These are phyloP conservation scores for Coreius guichenoti DNA, from an alignment of 2,797 vertebrate species.

Conservation along the genomic window DNA sequence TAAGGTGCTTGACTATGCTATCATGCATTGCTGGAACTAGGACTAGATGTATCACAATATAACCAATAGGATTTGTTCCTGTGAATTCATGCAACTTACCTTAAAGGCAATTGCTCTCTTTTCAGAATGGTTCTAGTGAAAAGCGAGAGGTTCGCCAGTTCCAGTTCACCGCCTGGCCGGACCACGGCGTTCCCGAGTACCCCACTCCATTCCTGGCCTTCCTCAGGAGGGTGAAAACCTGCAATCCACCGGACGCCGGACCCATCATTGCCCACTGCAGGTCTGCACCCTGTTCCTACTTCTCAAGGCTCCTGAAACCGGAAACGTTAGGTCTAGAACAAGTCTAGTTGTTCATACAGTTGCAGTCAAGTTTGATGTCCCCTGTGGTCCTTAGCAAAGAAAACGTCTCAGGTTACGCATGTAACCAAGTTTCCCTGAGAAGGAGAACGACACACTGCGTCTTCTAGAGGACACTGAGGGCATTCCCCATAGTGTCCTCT, in stretches of 20 bases:
- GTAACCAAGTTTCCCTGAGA: neutral
- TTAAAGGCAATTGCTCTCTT: slow-evolving; percentile 21
- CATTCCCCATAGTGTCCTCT: no score
- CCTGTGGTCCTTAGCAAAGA: neutral
- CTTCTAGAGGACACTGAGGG: neutral
- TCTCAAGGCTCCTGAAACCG: neutral
- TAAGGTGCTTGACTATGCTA: neutral
- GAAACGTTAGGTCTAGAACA: neutral
- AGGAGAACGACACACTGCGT: neutral
- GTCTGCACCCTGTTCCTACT: slow-evolving; percentile 68
- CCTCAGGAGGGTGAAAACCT: slow-evolving; percentile 94
- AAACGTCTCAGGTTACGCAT: neutral
- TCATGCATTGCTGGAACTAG: neutral
- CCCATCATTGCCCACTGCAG: slow-evolving; percentile 98
- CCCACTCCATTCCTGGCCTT: slow-evolving; percentile 98
- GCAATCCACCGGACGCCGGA: slow-evolving; percentile 94
- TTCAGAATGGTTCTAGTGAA: slow-evolving; percentile 95
- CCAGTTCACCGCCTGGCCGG: slow-evolving; percentile 98
- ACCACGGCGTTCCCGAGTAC: slow-evolving; percentile 96
- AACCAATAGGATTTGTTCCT: neutral
- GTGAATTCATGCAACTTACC: neutral
- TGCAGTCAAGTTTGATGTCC: neutral
- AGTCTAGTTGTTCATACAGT: neutral
- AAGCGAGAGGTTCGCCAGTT: slow-evolving; percentile 98
- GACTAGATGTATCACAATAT: neutral